Evolutionary conservation across 2,888 invertebrate genomes (phyloP).

Genomic region (Caenorhabditis drosophilae): DNA sequence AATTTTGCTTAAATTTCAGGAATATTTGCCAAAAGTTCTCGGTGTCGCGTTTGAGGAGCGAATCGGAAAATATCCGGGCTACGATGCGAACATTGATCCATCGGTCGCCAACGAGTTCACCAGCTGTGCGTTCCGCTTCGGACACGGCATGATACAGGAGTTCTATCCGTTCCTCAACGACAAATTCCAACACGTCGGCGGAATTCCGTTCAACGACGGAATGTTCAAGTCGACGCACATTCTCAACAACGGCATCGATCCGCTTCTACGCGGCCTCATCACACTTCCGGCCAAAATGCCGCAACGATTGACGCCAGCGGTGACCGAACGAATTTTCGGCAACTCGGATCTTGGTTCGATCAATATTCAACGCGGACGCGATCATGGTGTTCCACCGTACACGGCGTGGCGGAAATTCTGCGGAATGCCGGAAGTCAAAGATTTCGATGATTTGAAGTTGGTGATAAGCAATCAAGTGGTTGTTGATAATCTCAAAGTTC

Average conservation of each 20-base stretch:
- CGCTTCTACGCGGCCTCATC: slow-evolving; percentile 87
- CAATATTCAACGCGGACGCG: slow-evolving; percentile 89
- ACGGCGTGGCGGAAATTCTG: slow-evolving; percentile 86
- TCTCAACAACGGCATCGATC: slow-evolving; percentile 83
- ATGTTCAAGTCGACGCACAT: slow-evolving; percentile 60
- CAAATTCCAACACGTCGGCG: slow-evolving; percentile 63
- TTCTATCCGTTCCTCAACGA: slow-evolving; percentile 68
- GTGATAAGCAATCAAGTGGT: slow-evolving; percentile 82
- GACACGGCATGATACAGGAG: slow-evolving; percentile 89
- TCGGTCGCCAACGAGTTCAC: slow-evolving; percentile 93
- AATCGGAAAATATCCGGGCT: slow-evolving; percentile 82
- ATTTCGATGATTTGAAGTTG: slow-evolving; percentile 78
- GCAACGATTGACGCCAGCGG: slow-evolving; percentile 82
- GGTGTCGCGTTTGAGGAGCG: slow-evolving; percentile 78
- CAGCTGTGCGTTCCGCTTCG: slow-evolving; percentile 90
- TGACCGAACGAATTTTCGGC: slow-evolving; percentile 85
- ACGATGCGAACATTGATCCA: slow-evolving; percentile 82
- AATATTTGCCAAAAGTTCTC: slow-evolving; percentile 88
- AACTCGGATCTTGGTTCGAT: slow-evolving; percentile 86
- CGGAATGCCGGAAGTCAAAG: slow-evolving; percentile 71
- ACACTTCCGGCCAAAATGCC: slow-evolving; percentile 82
- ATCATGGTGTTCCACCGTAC: slow-evolving; percentile 87
- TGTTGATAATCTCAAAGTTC: slow-evolving; percentile 79
- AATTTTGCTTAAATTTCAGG: slow-evolving; percentile 69
- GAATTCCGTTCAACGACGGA: slow-evolving; percentile 65